phyloP scores from a whole-genome alignment of 2,888 invertebrate genomes.

The Netelia inedita region DNA sequence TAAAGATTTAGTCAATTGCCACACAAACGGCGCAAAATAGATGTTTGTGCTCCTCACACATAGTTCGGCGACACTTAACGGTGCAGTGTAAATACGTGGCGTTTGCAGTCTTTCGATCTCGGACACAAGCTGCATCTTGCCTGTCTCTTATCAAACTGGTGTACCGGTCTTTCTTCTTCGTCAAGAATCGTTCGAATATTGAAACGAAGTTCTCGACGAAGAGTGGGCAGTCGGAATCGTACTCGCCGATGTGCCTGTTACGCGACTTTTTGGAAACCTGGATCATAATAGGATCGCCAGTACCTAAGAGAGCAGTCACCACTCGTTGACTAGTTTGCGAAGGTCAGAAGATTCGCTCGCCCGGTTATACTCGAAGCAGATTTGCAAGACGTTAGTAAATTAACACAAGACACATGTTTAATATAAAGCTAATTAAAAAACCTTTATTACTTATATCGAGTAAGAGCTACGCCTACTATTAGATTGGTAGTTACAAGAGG shows the following conservation, averaged over 20 bases:
- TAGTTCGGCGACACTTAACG: background rate
- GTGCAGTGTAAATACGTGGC: background rate
- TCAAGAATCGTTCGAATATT: background rate
- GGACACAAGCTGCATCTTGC: background rate
- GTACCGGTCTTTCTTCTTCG: background rate
- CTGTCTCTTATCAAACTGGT: background rate
- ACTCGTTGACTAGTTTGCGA: too few species aligned
- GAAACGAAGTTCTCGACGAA: background rate
- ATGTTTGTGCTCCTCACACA: background rate
- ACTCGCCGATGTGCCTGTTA: slow-evolving; percentile 5
- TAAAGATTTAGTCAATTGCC: background rate
- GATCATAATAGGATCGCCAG: too few species aligned
- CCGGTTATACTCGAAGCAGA: too few species aligned
- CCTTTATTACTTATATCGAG: too few species aligned
- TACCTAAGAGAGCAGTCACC: too few species aligned
- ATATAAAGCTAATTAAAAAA: too few species aligned
- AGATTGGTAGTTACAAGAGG: too few species aligned
- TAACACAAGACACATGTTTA: too few species aligned
- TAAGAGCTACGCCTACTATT: too few species aligned
- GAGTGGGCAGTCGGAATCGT: background rate
- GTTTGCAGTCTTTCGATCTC: background rate
- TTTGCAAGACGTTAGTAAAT: too few species aligned
- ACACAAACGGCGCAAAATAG: background rate
- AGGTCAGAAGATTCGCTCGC: too few species aligned
- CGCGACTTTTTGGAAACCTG: too few species aligned